Conservation (phyloP, 1,140 invertebrate species). For the Cecropterus lyciades region DNA sequence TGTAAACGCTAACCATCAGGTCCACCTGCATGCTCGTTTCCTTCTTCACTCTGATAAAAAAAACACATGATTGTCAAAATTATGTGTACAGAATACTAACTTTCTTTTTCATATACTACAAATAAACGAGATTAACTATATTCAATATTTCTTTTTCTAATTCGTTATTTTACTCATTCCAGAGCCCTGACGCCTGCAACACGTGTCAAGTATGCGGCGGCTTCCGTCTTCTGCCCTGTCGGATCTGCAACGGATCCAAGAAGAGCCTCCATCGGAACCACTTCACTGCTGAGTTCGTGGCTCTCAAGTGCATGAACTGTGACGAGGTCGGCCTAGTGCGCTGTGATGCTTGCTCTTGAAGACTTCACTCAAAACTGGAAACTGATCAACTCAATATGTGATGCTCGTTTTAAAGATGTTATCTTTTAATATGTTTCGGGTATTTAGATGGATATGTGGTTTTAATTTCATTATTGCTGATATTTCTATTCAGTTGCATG, state of each 20-base stretch:
- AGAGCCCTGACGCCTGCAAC: slow-evolving; percentile 91
- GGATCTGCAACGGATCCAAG: slow-evolving; percentile 96
- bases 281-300: slow-evolving; percentile 96
- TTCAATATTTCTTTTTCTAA: background rate
- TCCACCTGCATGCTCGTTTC: no score
- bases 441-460: no score
- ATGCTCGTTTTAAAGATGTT: slow-evolving; percentile 1
- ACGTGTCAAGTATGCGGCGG: slow-evolving; percentile 96
- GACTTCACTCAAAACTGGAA: background rate
- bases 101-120: no score
- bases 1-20: no score
- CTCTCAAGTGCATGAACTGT: slow-evolving; percentile 98
- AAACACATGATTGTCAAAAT: no score
- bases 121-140: no score
- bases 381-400: background rate
- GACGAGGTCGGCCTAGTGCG: slow-evolving; percentile 96
- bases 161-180: slow-evolving; percentile 72
- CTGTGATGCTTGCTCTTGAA: slow-evolving; percentile 90
- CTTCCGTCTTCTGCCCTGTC: slow-evolving; percentile 94
- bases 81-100: no score
- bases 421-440: no score
- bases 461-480: no score
- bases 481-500: no score
- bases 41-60: no score
- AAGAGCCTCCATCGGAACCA: slow-evolving; percentile 97